These are phyloP conservation scores for Bellardia bayeri DNA, from an alignment of 2,888 invertebrate species.

Conservation along the genomic window DNA sequence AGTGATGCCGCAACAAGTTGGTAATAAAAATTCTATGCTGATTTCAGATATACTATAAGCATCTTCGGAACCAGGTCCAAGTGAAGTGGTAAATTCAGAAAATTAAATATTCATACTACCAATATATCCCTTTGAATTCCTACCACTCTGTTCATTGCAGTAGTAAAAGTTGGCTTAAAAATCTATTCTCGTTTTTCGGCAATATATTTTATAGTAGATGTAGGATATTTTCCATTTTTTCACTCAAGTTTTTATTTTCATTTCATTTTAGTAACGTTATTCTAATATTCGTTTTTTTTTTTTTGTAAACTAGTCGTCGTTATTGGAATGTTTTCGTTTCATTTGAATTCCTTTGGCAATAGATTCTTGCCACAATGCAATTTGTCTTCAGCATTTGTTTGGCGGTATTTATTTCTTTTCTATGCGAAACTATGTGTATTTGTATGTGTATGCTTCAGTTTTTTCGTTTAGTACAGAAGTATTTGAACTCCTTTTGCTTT, in stretches of 20 bases:
- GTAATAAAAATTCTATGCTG: too few species aligned
- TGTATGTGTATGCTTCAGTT: background rate
- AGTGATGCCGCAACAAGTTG: too few species aligned
- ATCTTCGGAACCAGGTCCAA: too few species aligned
- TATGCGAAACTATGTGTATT: constrained; percentile 7
- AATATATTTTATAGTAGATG: constrained; percentile 58
- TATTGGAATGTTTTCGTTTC: constrained; percentile 75
- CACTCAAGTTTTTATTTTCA: constrained; percentile 39
- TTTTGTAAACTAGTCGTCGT: constrained; percentile 62
- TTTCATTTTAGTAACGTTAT: constrained; percentile 44
- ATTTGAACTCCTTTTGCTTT: constrained; percentile 66
- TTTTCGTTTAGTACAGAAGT: constrained; percentile 20
- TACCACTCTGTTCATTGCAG: constrained; percentile 23
- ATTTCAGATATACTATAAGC: too few species aligned
- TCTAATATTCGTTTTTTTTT: constrained; percentile 34
- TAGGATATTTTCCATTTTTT: constrained; percentile 45
- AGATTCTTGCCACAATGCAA: constrained; percentile 80
- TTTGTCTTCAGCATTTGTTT: constrained; percentile 80
- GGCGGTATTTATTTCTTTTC: constrained; percentile 61
- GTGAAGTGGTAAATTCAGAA: too few species aligned
- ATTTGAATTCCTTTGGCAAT: constrained; percentile 78
- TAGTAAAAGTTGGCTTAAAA: constrained; percentile 63
- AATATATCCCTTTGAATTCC: background rate
- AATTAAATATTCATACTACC: too few species aligned
- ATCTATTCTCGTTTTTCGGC: constrained; percentile 64